These are phyloP conservation scores for Cybosia mesomella DNA, from an alignment of 2,888 invertebrate genomes.

Conservation along the genomic window DNA sequence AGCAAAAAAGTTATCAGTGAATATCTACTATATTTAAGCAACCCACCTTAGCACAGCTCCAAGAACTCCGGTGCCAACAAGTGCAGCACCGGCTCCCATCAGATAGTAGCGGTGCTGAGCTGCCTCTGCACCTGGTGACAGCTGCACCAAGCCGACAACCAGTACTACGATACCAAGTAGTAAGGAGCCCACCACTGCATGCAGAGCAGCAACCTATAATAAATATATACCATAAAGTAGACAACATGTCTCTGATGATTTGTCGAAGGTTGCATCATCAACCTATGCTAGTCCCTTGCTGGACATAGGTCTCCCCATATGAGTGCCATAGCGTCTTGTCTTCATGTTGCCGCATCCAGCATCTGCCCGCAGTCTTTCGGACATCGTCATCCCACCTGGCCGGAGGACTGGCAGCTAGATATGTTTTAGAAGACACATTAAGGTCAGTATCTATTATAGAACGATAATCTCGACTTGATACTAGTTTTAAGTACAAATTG, in stretches of 20 bases:
- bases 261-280: too few relatives aligned
- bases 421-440: too few relatives aligned
- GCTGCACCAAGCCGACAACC: slow-evolving; percentile 92
- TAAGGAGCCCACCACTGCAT: slow-evolving; percentile 91
- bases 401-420: too few relatives aligned
- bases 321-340: too few relatives aligned
- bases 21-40: background rate
- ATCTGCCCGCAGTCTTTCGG: too few relatives aligned
- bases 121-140: slow-evolving; percentile 92
- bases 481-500: too few relatives aligned
- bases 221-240: background rate
- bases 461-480: too few relatives aligned
- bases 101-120: slow-evolving; percentile 91
- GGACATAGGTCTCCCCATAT: too few relatives aligned
- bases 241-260: background rate
- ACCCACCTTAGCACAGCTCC: slow-evolving; percentile 88
- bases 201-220: slow-evolving; percentile 90
- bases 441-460: too few relatives aligned
- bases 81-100: slow-evolving; percentile 89
- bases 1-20: background rate
- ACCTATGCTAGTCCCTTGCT: too few relatives aligned
- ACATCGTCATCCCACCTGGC: too few relatives aligned
- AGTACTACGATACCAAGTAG: slow-evolving; percentile 91
- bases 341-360: too few relatives aligned
- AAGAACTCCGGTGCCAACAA: slow-evolving; percentile 88